phyloP scores from a whole-genome alignment of 2,113 vertebrate genomes.

The Cariama cristata region DNA sequence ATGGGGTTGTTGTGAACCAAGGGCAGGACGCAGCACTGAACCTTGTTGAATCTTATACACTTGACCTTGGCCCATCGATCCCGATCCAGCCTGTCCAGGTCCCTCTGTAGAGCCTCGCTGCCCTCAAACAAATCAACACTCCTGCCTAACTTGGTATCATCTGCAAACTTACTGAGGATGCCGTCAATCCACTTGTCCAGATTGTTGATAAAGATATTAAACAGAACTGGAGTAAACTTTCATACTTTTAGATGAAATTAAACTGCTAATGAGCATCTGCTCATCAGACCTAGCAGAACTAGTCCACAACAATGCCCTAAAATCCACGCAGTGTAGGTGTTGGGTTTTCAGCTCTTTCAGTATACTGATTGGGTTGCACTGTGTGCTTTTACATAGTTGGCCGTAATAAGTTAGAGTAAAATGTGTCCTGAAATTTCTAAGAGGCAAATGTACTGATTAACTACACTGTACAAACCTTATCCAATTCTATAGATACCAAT shows the following conservation, averaged over 20 bases:
- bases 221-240: background rate
- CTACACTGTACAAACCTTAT: background rate
- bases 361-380: background rate
- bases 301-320: background rate
- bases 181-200: accelerated
- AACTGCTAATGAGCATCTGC: background rate
- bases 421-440: background rate
- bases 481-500: background rate
- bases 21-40: accelerated
- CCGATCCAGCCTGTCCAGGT: background rate
- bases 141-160: accelerated
- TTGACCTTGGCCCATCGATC: accelerated
- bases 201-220: background rate
- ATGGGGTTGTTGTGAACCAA: background rate
- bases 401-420: background rate
- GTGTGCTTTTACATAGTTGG: background rate
- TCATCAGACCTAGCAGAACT: background rate
- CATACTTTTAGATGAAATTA: background rate
- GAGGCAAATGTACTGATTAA: background rate
- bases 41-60: too few relatives aligned
- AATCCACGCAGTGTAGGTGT: background rate
- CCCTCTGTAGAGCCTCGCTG: background rate
- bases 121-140: background rate
- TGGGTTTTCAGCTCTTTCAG: background rate
- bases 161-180: background rate